Evolutionary conservation across 2,888 invertebrate species (phyloP).

Genomic region (Boloria selene): DNA sequence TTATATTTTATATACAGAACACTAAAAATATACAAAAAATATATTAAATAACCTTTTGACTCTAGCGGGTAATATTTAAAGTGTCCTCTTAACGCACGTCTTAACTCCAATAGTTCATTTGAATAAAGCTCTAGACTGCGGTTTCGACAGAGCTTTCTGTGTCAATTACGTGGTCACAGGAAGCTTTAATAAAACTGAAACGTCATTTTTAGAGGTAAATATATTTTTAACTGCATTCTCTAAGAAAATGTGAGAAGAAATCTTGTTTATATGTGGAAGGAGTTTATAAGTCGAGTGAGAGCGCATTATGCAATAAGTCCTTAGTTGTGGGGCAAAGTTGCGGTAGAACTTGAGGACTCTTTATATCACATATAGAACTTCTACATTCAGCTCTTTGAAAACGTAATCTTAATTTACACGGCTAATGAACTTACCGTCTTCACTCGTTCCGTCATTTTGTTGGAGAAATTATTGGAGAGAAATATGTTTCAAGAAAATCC

Average conservation of each 20-base stretch:
- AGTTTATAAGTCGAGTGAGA: slow-evolving; percentile 1
- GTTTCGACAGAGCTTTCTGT: no score
- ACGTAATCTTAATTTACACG: slow-evolving; percentile 20
- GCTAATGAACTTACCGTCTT: slow-evolving; percentile 19
- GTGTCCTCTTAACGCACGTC: no score
- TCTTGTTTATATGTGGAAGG: background rate
- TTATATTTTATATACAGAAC: no score
- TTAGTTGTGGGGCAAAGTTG: slow-evolving; percentile 1
- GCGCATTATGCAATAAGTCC: slow-evolving; percentile 14
- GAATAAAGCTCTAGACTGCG: no score
- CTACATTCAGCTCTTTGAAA: slow-evolving; percentile 16
- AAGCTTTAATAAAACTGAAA: no score
- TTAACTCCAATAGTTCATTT: no score
- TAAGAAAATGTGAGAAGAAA: background rate
- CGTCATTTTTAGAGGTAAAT: no score
- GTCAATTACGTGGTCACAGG: no score
- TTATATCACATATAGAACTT: slow-evolving; percentile 16
- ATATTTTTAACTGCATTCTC: no score
- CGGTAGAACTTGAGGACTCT: slow-evolving; percentile 6
- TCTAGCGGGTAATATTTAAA: no score
- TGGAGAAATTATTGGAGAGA: slow-evolving; percentile 1
- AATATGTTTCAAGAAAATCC: slow-evolving; percentile 1
- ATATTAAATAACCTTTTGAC: no score
- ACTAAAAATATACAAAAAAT: no score
- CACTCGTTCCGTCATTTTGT: slow-evolving; percentile 6